Conservation (phyloP, 2,797 vertebrate genomes). For the Tiaroga cobitis region DNA sequence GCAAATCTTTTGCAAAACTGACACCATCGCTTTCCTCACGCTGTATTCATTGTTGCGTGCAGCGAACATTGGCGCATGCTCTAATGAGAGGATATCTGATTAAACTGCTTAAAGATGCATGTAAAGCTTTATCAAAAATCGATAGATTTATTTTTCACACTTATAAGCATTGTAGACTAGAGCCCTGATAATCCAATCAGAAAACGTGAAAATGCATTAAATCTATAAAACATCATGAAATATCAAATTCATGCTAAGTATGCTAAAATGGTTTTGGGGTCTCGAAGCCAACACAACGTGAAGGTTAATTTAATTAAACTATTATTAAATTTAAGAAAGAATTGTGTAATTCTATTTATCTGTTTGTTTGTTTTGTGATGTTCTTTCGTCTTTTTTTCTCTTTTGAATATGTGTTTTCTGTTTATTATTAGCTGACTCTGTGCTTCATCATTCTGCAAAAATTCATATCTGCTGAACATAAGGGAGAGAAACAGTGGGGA, state of each 20-base stretch:
- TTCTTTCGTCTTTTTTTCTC: constrained; percentile 68
- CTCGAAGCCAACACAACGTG: not conserved
- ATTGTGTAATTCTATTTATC: constrained; percentile 12
- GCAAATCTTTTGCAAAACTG: not conserved
- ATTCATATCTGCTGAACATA: constrained; percentile 86
- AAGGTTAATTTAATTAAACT: not conserved
- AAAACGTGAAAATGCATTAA: not conserved
- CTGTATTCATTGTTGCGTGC: not conserved
- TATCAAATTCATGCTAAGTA: not conserved
- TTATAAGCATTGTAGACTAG: not conserved
- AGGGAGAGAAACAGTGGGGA: constrained; percentile 82
- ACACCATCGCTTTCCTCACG: not conserved
- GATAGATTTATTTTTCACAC: not conserved
- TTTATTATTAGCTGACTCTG: constrained; percentile 79
- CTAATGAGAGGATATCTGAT: not conserved
- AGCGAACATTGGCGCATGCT: not conserved
- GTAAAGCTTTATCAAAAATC: not conserved
- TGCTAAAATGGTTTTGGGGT: not conserved
- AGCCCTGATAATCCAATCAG: not conserved
- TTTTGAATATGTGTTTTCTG: constrained; percentile 79
- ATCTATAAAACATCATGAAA: not conserved
- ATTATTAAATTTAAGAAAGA: not conserved
- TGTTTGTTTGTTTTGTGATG: constrained; percentile 28
- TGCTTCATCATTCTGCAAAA: constrained; percentile 83
- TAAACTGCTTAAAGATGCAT: not conserved